These are phyloP conservation scores for Vollenhovia emeryi DNA, from an alignment of 1,140 invertebrate genomes.

Conservation along the genomic window DNA sequence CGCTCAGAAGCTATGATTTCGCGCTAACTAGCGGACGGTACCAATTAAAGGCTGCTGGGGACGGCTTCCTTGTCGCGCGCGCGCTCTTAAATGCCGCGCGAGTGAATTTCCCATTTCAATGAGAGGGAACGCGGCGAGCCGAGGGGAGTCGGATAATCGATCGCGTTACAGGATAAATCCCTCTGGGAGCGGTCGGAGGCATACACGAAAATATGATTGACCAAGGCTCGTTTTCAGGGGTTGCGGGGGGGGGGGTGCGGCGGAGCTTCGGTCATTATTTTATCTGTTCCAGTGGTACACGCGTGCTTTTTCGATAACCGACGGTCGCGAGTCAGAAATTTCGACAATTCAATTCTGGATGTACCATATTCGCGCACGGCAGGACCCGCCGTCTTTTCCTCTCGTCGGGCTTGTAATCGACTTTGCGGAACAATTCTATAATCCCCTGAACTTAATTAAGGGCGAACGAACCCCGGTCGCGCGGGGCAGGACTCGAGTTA, in stretches of 20 bases:
- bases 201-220: constrained; percentile 14
- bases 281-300: neutral
- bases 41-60: constrained; percentile 65
- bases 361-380: neutral
- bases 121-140: constrained; percentile 30
- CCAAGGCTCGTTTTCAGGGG: too few species aligned
- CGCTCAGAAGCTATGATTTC: constrained; percentile 69
- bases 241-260: neutral
- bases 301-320: constrained; percentile 10
- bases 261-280: constrained; percentile 19
- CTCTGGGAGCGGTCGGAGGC: neutral
- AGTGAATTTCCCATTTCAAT: constrained; percentile 58
- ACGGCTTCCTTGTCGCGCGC: constrained; percentile 53
- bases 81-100: constrained; percentile 58
- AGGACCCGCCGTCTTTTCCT: constrained; percentile 50
- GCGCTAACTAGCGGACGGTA: constrained; percentile 66
- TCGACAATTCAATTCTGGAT: neutral
- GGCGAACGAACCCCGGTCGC: constrained; percentile 68
- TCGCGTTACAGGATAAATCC: constrained; percentile 15
- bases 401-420: constrained; percentile 80
- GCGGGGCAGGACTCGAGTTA: constrained; percentile 76
- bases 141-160: constrained; percentile 20
- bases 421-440: constrained; percentile 84
- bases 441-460: constrained; percentile 83
- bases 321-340: neutral